These are phyloP conservation scores for Myotis brandtii DNA, from an alignment of 2,113 vertebrate species.

Conservation along the genomic window DNA sequence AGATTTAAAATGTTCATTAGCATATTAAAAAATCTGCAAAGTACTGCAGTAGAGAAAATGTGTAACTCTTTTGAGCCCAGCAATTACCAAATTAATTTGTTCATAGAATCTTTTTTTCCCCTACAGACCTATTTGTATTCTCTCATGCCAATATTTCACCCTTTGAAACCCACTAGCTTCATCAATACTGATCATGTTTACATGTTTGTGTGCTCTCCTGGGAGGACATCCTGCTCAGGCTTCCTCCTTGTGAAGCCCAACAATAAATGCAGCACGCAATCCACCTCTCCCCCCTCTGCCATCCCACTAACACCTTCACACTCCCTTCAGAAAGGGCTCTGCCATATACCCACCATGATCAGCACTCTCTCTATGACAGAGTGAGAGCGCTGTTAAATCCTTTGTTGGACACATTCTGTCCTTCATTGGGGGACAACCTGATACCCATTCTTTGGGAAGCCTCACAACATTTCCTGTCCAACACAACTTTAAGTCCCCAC, in stretches of 20 bases:
- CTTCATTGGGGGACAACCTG: neutral
- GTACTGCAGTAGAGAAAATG: neutral
- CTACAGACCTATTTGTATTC: neutral
- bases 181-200: neutral
- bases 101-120: neutral
- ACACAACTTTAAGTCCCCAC: neutral
- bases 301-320: neutral
- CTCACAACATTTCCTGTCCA: neutral
- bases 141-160: neutral
- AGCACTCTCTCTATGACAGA: neutral
- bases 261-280: neutral
- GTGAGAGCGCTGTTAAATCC: neutral
- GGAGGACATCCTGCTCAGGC: neutral
- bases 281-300: neutral
- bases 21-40: neutral
- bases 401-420: neutral
- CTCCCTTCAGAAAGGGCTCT: neutral
- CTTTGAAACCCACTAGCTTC: neutral
- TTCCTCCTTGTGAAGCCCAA: neutral
- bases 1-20: neutral
- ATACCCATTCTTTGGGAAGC: neutral
- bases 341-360: neutral
- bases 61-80: neutral
- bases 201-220: accelerated
- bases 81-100: neutral